Percentiles rank a stretch among this genome's conserved stretches.
phyloP scores from a whole-genome alignment of 2,113 vertebrate species.

The Pristiophorus japonicus region DNA sequence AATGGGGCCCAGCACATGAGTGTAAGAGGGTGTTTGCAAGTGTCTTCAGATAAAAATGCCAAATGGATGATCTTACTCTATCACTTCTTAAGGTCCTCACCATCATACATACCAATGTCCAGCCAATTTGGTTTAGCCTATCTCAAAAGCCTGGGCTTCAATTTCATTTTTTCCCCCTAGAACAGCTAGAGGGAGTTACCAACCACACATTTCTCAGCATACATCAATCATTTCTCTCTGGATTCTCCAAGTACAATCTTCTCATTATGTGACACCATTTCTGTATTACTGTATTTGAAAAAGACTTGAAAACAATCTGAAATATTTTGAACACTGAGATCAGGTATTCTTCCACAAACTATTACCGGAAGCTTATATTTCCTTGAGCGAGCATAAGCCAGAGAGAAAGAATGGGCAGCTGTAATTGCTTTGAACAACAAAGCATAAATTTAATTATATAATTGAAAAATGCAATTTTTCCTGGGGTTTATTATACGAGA shows the following conservation, averaged over 20 bases:
- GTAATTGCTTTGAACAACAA: slow-evolving; percentile 3
- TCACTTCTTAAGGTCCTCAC: not conserved
- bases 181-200: not conserved
- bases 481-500: not conserved
- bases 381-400: not conserved
- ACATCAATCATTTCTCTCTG: no score
- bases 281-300: not conserved
- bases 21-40: not conserved
- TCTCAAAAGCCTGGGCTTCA: not conserved
- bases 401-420: not conserved
- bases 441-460: not conserved
- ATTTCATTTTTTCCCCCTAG: not conserved
- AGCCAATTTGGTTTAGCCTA: not conserved
- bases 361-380: not conserved
- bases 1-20: not conserved
- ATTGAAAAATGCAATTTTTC: slow-evolving; percentile 19
- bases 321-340: not conserved
- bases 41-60: not conserved
- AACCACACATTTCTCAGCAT: not conserved
- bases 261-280: not conserved
- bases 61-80: not conserved
- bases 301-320: not conserved
- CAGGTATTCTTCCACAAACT: not conserved
- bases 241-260: not conserved
- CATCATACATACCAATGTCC: not conserved